These are phyloP conservation scores for Myotis pilosus DNA, from an alignment of 2,797 vertebrate species.

Conservation along the genomic window DNA sequence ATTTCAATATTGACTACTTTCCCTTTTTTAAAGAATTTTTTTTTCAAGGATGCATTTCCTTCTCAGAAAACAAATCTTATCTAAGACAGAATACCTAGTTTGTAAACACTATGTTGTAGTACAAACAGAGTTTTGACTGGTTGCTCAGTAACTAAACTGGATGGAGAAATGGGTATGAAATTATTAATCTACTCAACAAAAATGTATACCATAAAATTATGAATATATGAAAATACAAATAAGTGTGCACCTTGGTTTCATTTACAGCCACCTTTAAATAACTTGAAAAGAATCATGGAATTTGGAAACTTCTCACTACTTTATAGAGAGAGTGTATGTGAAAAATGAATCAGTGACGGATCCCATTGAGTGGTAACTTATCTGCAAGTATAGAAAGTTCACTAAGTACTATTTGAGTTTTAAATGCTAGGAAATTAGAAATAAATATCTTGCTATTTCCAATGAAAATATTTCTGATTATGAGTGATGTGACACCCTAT, in stretches of 20 bases:
- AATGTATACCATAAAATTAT: not conserved
- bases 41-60: not conserved
- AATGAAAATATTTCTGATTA: conserved; percentile 3
- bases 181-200: not conserved
- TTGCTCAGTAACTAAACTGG: not conserved
- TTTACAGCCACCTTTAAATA: not conserved
- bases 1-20: not conserved
- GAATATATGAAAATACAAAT: not conserved
- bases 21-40: not conserved
- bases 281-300: not conserved
- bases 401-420: not conserved
- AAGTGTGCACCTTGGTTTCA: not conserved
- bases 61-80: not conserved
- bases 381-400: not conserved
- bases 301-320: not conserved
- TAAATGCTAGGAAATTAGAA: conserved; percentile 32
- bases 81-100: not conserved
- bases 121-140: not conserved
- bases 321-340: not conserved
- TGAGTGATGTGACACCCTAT: not conserved
- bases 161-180: not conserved
- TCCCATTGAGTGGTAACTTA: not conserved
- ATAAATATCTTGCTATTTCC: not conserved
- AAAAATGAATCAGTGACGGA: conserved; percentile 11
- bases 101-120: not conserved